A percentile compares a stretch with the other conserved stretches of the same genome.
Conservation (phyloP, 1,140 invertebrate genomes). For the Drosophila grimshawi region DNA sequence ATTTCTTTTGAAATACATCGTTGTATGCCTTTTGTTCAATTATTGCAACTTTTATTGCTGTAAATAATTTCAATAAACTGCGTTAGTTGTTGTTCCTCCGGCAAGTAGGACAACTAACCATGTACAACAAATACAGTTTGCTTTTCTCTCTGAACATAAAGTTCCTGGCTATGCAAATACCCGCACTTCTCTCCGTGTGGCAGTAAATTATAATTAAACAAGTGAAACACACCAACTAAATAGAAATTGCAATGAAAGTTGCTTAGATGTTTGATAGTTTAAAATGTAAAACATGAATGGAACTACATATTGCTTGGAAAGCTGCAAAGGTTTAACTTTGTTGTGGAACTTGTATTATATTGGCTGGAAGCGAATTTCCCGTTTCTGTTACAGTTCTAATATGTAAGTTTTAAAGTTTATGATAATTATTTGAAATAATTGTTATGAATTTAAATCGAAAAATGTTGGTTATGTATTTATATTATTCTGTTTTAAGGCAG, state of each 20-base stretch:
- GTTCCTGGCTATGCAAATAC: slow-evolving; percentile 24
- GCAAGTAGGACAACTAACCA: slow-evolving; percentile 34
- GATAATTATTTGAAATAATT: too few relatives aligned
- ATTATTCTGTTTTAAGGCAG: too few relatives aligned
- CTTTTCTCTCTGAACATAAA: slow-evolving; percentile 2
- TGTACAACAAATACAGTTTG: slow-evolving; percentile 35
- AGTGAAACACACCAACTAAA: background rate
- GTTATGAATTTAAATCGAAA: too few relatives aligned
- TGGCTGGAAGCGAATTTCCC: too few relatives aligned
- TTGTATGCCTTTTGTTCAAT: slow-evolving; percentile 27
- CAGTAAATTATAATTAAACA: background rate
- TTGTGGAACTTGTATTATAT: too few relatives aligned
- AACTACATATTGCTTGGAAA: too few relatives aligned
- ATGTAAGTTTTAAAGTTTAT: too few relatives aligned
- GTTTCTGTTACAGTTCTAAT: too few relatives aligned
- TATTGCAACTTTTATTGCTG: slow-evolving; percentile 38
- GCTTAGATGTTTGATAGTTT: too few relatives aligned
- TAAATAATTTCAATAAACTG: slow-evolving; percentile 42
- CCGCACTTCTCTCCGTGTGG: background rate
- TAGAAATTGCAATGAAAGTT: background rate
- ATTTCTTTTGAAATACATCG: slow-evolving; percentile 33
- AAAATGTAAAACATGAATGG: too few relatives aligned
- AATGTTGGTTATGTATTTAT: too few relatives aligned
- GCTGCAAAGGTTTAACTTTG: too few relatives aligned
- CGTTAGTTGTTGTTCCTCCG: background rate